Evolutionary conservation across 2,888 invertebrate genomes (phyloP).

Genomic region (Liodrosophila aerea): DNA sequence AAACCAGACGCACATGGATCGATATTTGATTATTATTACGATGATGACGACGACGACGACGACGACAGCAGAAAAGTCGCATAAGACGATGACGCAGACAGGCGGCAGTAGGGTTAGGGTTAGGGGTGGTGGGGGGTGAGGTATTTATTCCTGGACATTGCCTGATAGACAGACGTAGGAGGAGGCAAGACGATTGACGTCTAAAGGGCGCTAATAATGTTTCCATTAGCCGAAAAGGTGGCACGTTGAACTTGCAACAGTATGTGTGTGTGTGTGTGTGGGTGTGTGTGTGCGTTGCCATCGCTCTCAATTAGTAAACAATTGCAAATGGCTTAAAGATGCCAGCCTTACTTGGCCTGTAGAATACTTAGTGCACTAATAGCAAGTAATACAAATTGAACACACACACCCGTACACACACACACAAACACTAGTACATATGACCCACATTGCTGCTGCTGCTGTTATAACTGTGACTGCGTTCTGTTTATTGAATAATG

Average conservation of each 20-base stretch:
- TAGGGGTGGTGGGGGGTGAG: neutral
- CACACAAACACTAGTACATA: too few species aligned
- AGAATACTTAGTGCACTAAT: too few species aligned
- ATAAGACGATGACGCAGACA: slow-evolving; percentile 60
- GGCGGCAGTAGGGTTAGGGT: slow-evolving; percentile 14
- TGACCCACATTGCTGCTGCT: slow-evolving; percentile 46
- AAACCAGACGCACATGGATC: slow-evolving; percentile 79
- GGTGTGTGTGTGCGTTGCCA: neutral
- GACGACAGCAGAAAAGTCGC: slow-evolving; percentile 35
- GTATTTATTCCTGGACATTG: too few species aligned
- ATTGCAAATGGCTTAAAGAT: neutral
- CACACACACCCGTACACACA: too few species aligned
- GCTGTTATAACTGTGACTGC: slow-evolving; percentile 9
- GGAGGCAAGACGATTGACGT: slow-evolving; percentile 14
- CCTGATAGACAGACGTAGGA: slow-evolving; percentile 30
- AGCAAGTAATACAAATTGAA: too few species aligned
- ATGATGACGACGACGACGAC: slow-evolving; percentile 30
- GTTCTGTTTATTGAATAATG: slow-evolving; percentile 65
- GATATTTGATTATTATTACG: slow-evolving; percentile 80
- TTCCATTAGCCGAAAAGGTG: slow-evolving; percentile 67
- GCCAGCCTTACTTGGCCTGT: neutral
- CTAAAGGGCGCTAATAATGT: slow-evolving; percentile 58
- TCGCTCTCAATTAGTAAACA: slow-evolving; percentile 11
- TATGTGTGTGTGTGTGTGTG: slow-evolving; percentile 24
- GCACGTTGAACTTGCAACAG: slow-evolving; percentile 61